Conservation (phyloP, 2,888 invertebrate genomes). For the Hirudinaria manillensis region DNA sequence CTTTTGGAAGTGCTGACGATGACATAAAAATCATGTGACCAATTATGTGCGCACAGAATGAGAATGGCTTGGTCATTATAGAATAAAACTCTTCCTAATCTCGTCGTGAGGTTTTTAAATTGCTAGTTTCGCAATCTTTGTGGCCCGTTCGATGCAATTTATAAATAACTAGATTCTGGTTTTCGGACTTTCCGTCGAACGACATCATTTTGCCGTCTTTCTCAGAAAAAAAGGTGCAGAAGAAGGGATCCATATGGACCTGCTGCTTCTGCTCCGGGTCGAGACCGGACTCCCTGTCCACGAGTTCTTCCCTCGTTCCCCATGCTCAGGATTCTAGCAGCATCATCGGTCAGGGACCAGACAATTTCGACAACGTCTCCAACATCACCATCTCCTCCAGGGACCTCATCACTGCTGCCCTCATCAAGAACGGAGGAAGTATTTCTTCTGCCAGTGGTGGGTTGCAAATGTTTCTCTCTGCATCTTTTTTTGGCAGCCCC, state of each 20-base stretch:
- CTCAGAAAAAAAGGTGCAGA: background rate
- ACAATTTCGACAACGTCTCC: conserved; percentile 5
- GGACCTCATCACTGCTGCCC: conserved; percentile 25
- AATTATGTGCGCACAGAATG: no score
- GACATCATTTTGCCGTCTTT: no score
- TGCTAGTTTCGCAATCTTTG: no score
- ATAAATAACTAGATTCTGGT: background rate
- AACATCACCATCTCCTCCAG: conserved; percentile 25
- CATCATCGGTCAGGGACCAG: background rate
- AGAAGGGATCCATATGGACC: background rate
- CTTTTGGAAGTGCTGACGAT: background rate
- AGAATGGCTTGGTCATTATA: background rate
- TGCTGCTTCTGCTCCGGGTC: conserved; percentile 21
- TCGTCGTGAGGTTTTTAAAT: background rate
- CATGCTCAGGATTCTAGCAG: background rate
- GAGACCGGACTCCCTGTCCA: background rate
- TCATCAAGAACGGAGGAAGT: background rate
- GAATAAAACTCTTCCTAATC: background rate
- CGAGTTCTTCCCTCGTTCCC: background rate
- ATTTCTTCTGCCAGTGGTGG: background rate
- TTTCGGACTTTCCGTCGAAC: background rate
- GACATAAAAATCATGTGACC: background rate
- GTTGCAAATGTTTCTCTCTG: no score
- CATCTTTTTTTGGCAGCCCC: no score
- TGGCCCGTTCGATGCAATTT: background rate